Base-by-base conservation (phyloP, 2,888 invertebrate genomes). In the Meteorus cinctellus region DNA sequence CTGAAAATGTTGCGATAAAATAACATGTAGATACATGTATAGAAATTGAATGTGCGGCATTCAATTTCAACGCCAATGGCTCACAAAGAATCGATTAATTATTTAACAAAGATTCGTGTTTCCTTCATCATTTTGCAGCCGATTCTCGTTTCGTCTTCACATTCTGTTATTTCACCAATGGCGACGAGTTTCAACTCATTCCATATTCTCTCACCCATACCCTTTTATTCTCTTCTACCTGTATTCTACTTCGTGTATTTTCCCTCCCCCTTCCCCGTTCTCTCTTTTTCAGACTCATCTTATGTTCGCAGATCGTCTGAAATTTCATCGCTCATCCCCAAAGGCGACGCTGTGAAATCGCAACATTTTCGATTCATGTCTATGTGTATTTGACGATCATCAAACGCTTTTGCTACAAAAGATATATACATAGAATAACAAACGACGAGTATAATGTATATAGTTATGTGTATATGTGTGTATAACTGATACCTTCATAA, bases 21-120 rank as follows among this genome's bases (percentile, higher is more conserved):
- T 55, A 6, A 63, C 63, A 31, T 63, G n/a, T 31, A 63, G 27
- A 24, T 55, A 55, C n/a, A 16, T n/a, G 48, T 48, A 48, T 16
- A 48, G 48, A 48, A 55, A 55, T 19, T 19, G n/a, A 55, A 55
- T 55, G 19, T 55, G 19, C 55, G 41, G 36, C 10, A 36, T 65
- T 65, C 41, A 65, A 65, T 65, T 34, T 65, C 65, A 16, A n/a
- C 8, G 36, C 24, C 67, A 78, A 80, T 78, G 77, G 74, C 72
- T 74, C 76, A 77, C 80, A 79, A 80, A 73, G 80, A 79, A 83
- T 82, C 81, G 81, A 83, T 83, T 82, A 82, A 83, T 84, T 82
- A 84, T 84, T 84, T 79, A 82, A 81, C 78, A 78, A 79, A 83
- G 79, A 80, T 73, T 81, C 80, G 81, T 81, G 78, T 81, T 81